Evolutionary conservation across 2,888 invertebrate genomes (phyloP), one percentile per base, ranked within the genome.

Genomic region (Ferdinandea cuprea): DNA sequence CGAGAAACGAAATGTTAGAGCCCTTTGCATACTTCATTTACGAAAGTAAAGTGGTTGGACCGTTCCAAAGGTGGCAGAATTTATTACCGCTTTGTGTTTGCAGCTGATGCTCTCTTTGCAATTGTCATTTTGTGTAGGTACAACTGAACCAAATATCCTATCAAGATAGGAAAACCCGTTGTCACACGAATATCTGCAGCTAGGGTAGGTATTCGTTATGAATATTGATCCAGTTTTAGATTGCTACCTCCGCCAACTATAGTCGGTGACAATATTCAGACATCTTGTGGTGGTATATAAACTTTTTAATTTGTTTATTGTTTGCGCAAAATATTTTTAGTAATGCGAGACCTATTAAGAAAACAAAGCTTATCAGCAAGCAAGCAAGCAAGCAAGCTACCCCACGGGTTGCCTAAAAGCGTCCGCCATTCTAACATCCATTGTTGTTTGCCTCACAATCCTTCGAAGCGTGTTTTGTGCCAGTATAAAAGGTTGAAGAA

Each of bases 291-390:
- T 42, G 35, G 35, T 11, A 46, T 11, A 46, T 17, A 54, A 78
- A 66, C 52, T 66, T 73, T 66, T 66, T 66, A 79, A 79, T 79
- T 73, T 73, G 59, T 79, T 79, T 72, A 72, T 59, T 73, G 73
- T 66, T 72, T 61, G 37, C 44, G 9, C 52, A 32, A 59, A 48
- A 48, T 59, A 40, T 68, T 68, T 79, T 73, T 68, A 74, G 54
- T 79, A 61, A 54, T 35, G 48, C 40, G 46, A 68, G 54, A 61
- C 73, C 68, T 79, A 73, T 79, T 79, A 79, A 61, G 61, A 63
- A 68, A 73, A 79, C 48, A 79, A 79, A 61, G 68, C 66, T 73
- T 79, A 73, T 79, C 79, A 73, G 68, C 73, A 48, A 56, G 40
- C 52, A 66, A 44, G 52, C 68, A n/a, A 73, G 68, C 73, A 48